Evolutionary conservation across 2,888 invertebrate genomes (phyloP).

Genomic region (Phlogophora meticulosa): DNA sequence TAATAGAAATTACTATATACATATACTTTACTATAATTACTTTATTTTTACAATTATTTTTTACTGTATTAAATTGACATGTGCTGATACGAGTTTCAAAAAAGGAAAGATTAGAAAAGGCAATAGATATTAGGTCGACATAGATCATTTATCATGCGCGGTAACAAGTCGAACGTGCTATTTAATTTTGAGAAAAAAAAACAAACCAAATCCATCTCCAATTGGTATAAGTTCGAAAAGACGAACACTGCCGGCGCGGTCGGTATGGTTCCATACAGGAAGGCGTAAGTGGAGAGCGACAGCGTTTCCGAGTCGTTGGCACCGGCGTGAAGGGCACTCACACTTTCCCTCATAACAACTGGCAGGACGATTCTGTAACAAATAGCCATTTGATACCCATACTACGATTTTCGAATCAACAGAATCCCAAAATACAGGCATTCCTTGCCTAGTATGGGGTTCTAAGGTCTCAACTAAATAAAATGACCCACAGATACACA

Average conservation of each 20-base stretch:
- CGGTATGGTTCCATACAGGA: slow-evolving; percentile 98
- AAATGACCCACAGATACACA: too few species aligned
- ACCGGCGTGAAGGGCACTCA: slow-evolving; percentile 94
- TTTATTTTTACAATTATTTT: too few species aligned
- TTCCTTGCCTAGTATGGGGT: too few species aligned
- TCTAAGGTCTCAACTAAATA: too few species aligned
- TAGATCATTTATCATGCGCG: not conserved
- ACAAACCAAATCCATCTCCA: slow-evolving; percentile 96
- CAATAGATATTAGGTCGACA: slow-evolving; percentile 4
- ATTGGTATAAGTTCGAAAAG: slow-evolving; percentile 96
- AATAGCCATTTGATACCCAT: not conserved
- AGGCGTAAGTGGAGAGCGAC: slow-evolving; percentile 97
- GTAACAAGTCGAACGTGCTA: not conserved
- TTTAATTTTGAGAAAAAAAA: not conserved
- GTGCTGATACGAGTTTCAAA: slow-evolving; percentile 21
- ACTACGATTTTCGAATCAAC: too few species aligned
- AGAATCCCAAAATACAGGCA: too few species aligned
- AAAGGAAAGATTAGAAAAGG: slow-evolving; percentile 26
- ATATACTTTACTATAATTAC: too few species aligned
- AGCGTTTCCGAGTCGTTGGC: slow-evolving; percentile 93
- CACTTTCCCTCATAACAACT: slow-evolving; percentile 96
- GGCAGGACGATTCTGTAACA: slow-evolving; percentile 94
- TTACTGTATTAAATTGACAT: not conserved
- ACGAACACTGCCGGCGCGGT: slow-evolving; percentile 99
- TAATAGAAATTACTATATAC: too few species aligned